Conservation (phyloP, 2,888 invertebrate genomes). For the Netelia melanura region DNA sequence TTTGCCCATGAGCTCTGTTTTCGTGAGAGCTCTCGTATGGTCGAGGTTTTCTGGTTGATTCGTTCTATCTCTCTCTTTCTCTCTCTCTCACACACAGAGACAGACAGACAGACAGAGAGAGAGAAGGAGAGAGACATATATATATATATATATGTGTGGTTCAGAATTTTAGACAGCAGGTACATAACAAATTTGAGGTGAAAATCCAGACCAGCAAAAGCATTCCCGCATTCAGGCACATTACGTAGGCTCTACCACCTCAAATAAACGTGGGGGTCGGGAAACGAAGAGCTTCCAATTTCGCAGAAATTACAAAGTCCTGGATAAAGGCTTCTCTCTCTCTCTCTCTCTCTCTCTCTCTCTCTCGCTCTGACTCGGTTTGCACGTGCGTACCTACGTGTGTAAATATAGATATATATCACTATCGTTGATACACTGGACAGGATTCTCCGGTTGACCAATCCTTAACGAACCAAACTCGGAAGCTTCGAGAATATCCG, state of each 20-base stretch:
- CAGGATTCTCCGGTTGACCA: background rate
- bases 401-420: background rate
- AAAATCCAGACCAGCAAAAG: constrained; percentile 10
- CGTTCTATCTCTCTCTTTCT: constrained; percentile 1
- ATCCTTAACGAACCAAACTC: constrained; percentile 20
- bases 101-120: too few species aligned
- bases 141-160: background rate
- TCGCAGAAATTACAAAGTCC: constrained; percentile 60
- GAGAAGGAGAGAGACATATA: too few species aligned
- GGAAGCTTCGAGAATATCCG: background rate
- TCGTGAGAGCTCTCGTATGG: background rate
- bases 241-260: background rate
- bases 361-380: background rate
- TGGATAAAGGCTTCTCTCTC: constrained; percentile 10
- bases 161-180: background rate
- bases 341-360: background rate
- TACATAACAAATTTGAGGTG: constrained; percentile 4
- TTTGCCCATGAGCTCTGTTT: constrained; percentile 1
- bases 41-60: background rate
- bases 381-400: background rate
- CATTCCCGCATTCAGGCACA: constrained; percentile 12
- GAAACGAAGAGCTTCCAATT: constrained; percentile 55
- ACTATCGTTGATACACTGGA: background rate
- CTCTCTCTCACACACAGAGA: background rate
- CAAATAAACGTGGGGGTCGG: constrained; percentile 2